Base-by-base conservation (phyloP, 2,113 vertebrate species). In the Periophthalmodon schlosseri region DNA sequence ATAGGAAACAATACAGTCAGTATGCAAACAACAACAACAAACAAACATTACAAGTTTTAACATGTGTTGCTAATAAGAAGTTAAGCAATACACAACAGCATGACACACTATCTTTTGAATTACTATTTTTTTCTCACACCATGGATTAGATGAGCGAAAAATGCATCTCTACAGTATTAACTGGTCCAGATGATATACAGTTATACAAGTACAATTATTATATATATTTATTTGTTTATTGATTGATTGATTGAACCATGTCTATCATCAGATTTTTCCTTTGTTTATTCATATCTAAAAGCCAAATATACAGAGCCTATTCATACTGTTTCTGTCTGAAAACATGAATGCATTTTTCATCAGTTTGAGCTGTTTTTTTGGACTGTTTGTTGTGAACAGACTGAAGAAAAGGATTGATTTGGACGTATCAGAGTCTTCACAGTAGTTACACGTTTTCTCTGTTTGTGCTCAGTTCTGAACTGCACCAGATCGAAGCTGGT, bases 361-460 rank as follows among this genome's bases (percentile, higher is more conserved):
- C 33, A n/a, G 6, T 36, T 36, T 39, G 56, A 9, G 21, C 21
- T 28, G 18, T 65, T 65, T 16, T 65, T 28, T 65, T 9, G 16
- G 10, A 39, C 16, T 5, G 28, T 64, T 39, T 36, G 13, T 33
- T 34, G 33, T 44, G 34, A 39, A 13, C 63, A 44, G 63, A 44
- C 34, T n/a, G 34, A 28, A 60, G 21, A 60, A 60, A 60, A 44
- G 39, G 63, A 65, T 65, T 65, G 63, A 65, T 21, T 44, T 39
- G 18, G 34, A n/a, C 39, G 15, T 65, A 65, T 44, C 63, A 65
- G 44, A 65, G 63, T 39, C 28, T 65, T 1, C 34, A 10, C 61
- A 9, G 63, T 11, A 44, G 34, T 65, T n/a, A n/a, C 63, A 65
- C 39, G 20, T 65, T 65, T 44, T 44, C 56, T 64, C 16, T 44